phyloP scores from a whole-genome alignment of 2,113 vertebrate genomes.

The Zosterops pallidus region DNA sequence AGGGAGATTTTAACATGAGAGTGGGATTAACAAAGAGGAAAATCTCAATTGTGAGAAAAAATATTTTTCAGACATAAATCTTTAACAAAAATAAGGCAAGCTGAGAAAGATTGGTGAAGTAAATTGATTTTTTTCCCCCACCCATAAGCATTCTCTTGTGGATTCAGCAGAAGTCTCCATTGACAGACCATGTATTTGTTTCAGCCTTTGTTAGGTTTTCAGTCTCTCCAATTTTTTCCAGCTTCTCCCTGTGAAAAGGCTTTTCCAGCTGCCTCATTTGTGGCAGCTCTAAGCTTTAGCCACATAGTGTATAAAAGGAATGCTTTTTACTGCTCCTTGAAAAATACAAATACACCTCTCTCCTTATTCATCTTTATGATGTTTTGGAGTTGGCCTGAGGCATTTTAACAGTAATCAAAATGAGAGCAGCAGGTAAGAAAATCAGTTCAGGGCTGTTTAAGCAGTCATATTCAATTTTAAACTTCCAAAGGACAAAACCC shows the following conservation, averaged over 20 bases:
- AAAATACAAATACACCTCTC: not conserved
- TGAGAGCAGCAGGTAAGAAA: conserved; percentile 22
- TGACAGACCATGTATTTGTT: not conserved
- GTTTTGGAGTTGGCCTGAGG: not conserved
- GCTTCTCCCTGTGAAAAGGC: not conserved
- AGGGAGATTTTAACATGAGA: conserved; percentile 49
- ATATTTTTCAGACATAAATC: conserved; percentile 20
- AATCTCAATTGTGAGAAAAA: conserved; percentile 27
- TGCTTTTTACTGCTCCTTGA: not conserved
- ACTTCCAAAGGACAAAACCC: not conserved
- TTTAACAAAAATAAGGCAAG: conserved; percentile 24
- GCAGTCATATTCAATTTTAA: not conserved
- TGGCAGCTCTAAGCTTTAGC: not conserved
- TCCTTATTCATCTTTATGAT: not conserved
- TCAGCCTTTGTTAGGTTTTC: conserved; percentile 8
- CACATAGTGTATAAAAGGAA: not conserved
- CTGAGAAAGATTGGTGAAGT: not conserved
- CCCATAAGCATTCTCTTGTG: not conserved
- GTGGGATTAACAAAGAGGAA: conserved; percentile 22
- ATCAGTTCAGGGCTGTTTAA: not conserved
- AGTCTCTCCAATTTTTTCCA: not conserved
- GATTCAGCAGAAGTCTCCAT: not conserved
- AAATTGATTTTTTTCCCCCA: conserved; percentile 1
- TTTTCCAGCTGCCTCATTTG: not conserved
- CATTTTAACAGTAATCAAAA: not conserved